A percentile compares a stretch with the other conserved stretches of the same genome.
Evolutionary conservation across 2,888 invertebrate species (phyloP).

Genomic region (Osedax fenrisi): DNA sequence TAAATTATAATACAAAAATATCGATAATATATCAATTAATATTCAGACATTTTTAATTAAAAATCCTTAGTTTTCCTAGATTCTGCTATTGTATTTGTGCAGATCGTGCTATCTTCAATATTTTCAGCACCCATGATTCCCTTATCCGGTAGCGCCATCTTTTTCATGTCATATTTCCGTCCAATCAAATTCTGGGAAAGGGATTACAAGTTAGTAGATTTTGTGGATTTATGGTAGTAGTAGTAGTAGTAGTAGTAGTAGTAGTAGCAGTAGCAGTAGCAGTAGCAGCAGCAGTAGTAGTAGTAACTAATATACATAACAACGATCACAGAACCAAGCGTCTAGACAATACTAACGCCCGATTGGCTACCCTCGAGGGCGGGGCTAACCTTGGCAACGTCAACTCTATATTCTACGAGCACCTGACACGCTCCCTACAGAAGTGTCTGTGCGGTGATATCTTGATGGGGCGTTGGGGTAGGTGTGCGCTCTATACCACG

Average conservation of each 20-base stretch:
- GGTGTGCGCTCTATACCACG: background rate
- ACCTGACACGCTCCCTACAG: conserved; percentile 84
- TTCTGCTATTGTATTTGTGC: conserved; percentile 90
- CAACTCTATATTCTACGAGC: conserved; percentile 98
- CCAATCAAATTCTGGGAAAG: conserved; percentile 99
- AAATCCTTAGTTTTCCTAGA: no score
- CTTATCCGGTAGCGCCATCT: conserved; percentile 90
- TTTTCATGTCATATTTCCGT: conserved; percentile 92
- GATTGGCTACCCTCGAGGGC: conserved; percentile 38
- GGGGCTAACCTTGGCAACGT: conserved; percentile 83
- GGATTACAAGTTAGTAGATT: conserved; percentile 66
- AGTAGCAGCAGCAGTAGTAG: no score
- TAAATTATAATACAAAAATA: no score
- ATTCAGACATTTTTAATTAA: no score
- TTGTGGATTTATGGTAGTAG: background rate
- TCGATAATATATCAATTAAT: no score
- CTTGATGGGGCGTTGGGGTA: conserved; percentile 66
- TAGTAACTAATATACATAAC: no score
- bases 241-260: no score
- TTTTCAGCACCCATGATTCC: conserved; percentile 91
- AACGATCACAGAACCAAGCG: conserved; percentile 10
- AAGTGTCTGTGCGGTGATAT: conserved; percentile 67
- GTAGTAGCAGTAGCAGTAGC: no score
- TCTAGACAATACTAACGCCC: conserved; percentile 23
- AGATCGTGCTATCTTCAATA: conserved; percentile 80